Evolutionary conservation across 2,888 invertebrate species (phyloP), one percentile per base, ranked within the genome.

Genomic region (Eumacrocentrus americanus): DNA sequence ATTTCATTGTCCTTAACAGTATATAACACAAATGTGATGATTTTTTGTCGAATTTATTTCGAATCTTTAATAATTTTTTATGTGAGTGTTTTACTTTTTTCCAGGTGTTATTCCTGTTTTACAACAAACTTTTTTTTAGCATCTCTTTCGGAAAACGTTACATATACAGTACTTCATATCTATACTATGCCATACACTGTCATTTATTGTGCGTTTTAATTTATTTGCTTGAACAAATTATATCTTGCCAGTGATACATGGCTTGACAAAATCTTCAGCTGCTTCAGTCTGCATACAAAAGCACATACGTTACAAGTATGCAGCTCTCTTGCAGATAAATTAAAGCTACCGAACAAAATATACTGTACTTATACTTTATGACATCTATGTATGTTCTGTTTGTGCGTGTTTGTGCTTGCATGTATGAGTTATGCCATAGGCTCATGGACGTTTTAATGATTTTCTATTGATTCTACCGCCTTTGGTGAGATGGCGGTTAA

Each of bases 351-450:
- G 50, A 60, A 66, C 65, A 64, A 70, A 64, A 65, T 69, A 70
- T 63, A 55, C 66, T 73, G 69, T 72, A 70, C 65, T 60, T 73
- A 70, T 63, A 69, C 72, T 65, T 65, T 68, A 69, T 68, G 66
- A 72, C 68, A 65, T 53, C 65, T 68, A 66, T 72, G 70, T 74
- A 68, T 69, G 66, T 68, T 69, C 51, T 67, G 68, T 76, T 72
- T 72, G 64, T 69, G 77, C 75, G 75, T 77, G 79, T 78, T 77
- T 77, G 77, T 77, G 78, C 77, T 79, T 79, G 79, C 79, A 79
- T 79, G 79, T 75, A 73, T 79, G 79, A 78, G 74, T 71, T 77
- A 75, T 73, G 73, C 74, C 68, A 64, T 77, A 77, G 76, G 75
- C 76, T 76, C 77, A 69, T 59, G 66, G 67, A 37, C 51, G 51